Percentiles rank a stretch among this genome's conserved stretches.
phyloP scores from a whole-genome alignment of 2,113 vertebrate species.

The Eptatretus burgeri region DNA sequence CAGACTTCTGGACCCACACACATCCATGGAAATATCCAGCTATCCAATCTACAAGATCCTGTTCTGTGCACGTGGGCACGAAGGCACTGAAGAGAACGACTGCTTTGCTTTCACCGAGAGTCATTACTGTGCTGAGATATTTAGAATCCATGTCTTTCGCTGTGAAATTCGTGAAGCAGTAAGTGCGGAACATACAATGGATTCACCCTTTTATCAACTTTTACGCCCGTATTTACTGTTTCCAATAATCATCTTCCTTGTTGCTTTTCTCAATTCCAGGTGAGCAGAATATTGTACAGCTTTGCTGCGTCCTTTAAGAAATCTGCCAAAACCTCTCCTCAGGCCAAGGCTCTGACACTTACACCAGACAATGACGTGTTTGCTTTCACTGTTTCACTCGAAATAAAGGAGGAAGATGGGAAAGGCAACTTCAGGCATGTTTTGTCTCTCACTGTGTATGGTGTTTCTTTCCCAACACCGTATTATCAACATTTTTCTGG shows the following conservation, averaged over 20 bases:
- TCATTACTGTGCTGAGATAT: slow-evolving; percentile 65
- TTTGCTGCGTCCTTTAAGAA: slow-evolving; percentile 76
- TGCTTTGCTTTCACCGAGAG: slow-evolving; percentile 91
- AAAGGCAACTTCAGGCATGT: slow-evolving; percentile 79
- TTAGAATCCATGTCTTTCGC: slow-evolving; percentile 92
- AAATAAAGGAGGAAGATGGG: slow-evolving; percentile 82
- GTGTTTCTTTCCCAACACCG: too few species aligned
- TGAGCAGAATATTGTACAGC: slow-evolving; percentile 80
- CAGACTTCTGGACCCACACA: slow-evolving; percentile 54
- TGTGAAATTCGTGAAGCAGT: slow-evolving; percentile 95
- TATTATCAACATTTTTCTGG: too few species aligned
- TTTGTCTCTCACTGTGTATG: too few species aligned
- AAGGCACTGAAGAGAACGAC: slow-evolving; percentile 45
- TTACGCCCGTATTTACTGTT: background rate
- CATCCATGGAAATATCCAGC: slow-evolving; percentile 41
- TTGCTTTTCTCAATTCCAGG: slow-evolving; percentile 20
- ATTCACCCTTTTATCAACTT: background rate
- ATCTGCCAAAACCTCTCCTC: slow-evolving; percentile 37
- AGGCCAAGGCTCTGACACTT: slow-evolving; percentile 29
- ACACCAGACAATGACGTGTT: slow-evolving; percentile 54
- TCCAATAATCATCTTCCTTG: too few species aligned
- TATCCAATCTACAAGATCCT: slow-evolving; percentile 89
- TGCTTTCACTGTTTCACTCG: slow-evolving; percentile 57
- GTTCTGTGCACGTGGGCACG: slow-evolving; percentile 63
- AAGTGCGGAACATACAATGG: slow-evolving; percentile 17